phyloP scores from a whole-genome alignment of 1,140 invertebrate species.

The Pseudomyrmex gracilis region DNA sequence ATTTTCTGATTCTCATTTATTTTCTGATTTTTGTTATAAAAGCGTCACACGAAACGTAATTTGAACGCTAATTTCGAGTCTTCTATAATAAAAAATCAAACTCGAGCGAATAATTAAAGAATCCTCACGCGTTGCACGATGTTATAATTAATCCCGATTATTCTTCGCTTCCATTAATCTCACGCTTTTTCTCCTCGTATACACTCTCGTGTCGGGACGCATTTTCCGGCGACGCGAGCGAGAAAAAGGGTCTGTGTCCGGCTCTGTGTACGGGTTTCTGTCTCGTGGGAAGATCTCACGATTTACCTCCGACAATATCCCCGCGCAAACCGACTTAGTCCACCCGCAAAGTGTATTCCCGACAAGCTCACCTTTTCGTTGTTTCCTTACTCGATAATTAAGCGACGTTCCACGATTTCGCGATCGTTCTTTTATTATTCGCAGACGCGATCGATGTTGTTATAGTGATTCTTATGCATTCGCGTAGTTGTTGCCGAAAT shows the following conservation, averaged over 20 bases:
- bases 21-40: no score
- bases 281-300: slow-evolving; percentile 83
- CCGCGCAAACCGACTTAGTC: slow-evolving; percentile 75
- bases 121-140: neutral
- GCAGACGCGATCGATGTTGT: neutral
- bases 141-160: slow-evolving; percentile 26
- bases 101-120: no score
- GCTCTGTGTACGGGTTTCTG: slow-evolving; percentile 30
- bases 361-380: slow-evolving; percentile 74
- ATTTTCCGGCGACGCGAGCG: slow-evolving; percentile 49
- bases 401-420: slow-evolving; percentile 71
- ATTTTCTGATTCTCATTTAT: neutral
- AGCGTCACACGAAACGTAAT: no score
- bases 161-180: slow-evolving; percentile 23
- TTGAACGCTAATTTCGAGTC: neutral
- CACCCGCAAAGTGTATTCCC: slow-evolving; percentile 63
- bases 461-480: slow-evolving; percentile 3
- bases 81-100: neutral
- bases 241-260: slow-evolving; percentile 55
- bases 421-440: slow-evolving; percentile 21
- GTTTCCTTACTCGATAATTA: slow-evolving; percentile 76
- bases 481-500: neutral
- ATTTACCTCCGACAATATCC: slow-evolving; percentile 79
- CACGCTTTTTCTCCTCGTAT: slow-evolving; percentile 43
- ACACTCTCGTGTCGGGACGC: slow-evolving; percentile 17